Conservation (phyloP, 2,113 vertebrate genomes). For the Sander lucioperca region DNA sequence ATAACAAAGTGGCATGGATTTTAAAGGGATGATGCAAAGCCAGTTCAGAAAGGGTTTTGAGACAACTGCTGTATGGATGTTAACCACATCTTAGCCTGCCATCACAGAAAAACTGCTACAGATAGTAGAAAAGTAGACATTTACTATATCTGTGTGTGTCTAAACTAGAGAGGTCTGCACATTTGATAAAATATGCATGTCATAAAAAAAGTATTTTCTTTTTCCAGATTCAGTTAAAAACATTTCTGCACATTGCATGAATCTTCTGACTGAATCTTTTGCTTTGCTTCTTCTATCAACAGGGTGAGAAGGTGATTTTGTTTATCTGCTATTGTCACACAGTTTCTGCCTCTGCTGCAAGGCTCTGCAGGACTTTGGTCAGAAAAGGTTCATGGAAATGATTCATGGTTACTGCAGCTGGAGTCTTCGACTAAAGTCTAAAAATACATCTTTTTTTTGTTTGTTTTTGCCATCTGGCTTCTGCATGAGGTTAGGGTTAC, state of each 20-base stretch:
- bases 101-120: conserved; percentile 20
- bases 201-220: conserved; percentile 14
- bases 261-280: conserved; percentile 8
- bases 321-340: conserved; percentile 16
- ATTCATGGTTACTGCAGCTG: conserved; percentile 15
- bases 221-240: neutral
- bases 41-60: conserved; percentile 17
- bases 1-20: conserved; percentile 14
- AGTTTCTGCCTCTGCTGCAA: conserved; percentile 19
- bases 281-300: conserved; percentile 3
- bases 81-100: conserved; percentile 21
- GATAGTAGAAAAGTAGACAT: conserved; percentile 54
- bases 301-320: neutral
- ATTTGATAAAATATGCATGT: conserved; percentile 23
- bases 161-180: conserved; percentile 20
- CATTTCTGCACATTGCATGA: neutral
- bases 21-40: conserved; percentile 36
- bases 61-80: conserved; percentile 12
- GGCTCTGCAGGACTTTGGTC: conserved; percentile 2
- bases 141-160: conserved; percentile 7
- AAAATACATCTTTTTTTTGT: neutral
- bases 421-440: no score
- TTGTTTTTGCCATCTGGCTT: no score
- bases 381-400: conserved; percentile 10
- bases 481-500: neutral